These are phyloP conservation scores for Ardeotis arabs DNA, from an alignment of 2,113 vertebrate species.

Conservation along the genomic window DNA sequence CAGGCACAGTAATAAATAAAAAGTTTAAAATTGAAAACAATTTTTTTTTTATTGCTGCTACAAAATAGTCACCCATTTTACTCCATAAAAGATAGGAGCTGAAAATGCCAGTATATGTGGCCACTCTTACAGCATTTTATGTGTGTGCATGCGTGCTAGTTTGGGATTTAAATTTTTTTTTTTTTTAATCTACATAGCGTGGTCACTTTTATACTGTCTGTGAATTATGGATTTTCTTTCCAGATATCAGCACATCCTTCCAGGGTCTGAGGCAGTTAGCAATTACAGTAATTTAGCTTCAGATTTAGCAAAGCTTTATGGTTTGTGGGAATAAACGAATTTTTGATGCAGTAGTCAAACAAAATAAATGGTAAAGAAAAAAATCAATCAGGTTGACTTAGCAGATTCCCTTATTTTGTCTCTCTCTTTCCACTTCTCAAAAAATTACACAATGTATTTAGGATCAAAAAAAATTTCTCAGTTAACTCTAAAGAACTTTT, in stretches of 20 bases:
- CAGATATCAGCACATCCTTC: not conserved
- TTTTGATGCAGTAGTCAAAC: not conserved
- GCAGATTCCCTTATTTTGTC: not conserved
- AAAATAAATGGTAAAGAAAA: not conserved
- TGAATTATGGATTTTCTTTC: constrained; percentile 39
- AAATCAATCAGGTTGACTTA: not conserved
- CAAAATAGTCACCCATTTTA: not conserved
- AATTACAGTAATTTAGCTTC: constrained; percentile 34
- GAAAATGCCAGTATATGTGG: not conserved
- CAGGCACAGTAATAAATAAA: not conserved
- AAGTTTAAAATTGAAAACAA: not conserved
- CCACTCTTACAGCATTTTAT: not conserved
- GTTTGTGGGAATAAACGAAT: constrained; percentile 24
- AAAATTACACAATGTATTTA: not conserved
- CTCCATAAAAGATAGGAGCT: not conserved
- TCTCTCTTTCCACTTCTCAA: not conserved
- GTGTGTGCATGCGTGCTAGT: not conserved
- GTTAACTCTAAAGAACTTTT: not conserved
- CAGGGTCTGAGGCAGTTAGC: not conserved
- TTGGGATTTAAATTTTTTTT: not conserved
- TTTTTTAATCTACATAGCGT: not conserved
- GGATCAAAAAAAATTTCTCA: not conserved
- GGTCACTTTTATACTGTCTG: not conserved
- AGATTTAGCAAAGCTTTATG: not conserved
- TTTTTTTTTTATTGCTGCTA: not conserved